Conservation (phyloP, 2,797 vertebrate species). For the Catamblyrhynchus diadema region DNA sequence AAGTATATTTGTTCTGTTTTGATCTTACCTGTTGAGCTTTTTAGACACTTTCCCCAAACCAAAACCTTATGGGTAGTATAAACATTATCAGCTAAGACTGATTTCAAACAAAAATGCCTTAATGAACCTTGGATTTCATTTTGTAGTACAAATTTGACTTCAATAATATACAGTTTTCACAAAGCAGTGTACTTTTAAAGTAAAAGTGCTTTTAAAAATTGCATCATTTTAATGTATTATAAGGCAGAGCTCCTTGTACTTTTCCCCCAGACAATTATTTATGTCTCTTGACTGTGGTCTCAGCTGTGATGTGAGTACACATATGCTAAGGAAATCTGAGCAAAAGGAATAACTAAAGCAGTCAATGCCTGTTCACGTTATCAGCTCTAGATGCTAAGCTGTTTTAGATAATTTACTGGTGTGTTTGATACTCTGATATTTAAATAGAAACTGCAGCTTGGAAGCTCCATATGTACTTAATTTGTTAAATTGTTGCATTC, state of each 20-base stretch:
- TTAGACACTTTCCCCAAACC: background rate
- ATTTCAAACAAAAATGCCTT: background rate
- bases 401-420: background rate
- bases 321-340: background rate
- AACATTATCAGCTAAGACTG: background rate
- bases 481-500: background rate
- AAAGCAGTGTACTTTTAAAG: background rate
- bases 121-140: background rate
- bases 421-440: background rate
- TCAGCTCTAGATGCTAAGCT: background rate
- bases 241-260: background rate
- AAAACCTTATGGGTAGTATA: background rate
- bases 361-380: background rate
- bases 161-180: background rate
- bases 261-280: conserved; percentile 19
- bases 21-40: background rate
- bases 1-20: background rate
- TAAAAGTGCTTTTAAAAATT: background rate
- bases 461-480: background rate
- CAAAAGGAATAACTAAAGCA: background rate
- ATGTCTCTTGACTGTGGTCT: background rate
- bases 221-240: background rate
- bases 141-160: background rate
- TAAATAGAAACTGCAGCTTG: background rate
- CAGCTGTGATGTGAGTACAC: background rate